A percentile compares a stretch with the other conserved stretches of the same genome.
phyloP scores from a whole-genome alignment of 2,113 vertebrate species.

The Thermophis baileyi region DNA sequence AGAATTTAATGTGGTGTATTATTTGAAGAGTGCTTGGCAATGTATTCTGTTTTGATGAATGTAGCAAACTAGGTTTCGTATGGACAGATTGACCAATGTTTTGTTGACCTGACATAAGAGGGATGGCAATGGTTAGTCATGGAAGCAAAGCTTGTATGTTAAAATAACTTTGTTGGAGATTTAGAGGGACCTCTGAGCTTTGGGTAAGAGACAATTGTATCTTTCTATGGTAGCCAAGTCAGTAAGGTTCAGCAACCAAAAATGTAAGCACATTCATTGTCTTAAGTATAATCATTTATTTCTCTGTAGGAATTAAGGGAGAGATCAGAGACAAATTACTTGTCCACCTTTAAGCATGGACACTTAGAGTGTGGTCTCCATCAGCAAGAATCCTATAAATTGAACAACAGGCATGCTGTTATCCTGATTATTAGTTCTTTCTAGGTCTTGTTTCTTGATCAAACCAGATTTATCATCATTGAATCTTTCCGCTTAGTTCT shows the following conservation, averaged over 20 bases:
- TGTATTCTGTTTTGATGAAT: not conserved
- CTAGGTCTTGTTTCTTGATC: not conserved
- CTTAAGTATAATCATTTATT: not conserved
- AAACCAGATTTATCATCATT: not conserved
- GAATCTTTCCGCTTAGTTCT: not conserved
- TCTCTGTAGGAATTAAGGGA: not conserved
- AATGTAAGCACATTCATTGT: not conserved
- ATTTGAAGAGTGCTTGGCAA: not conserved
- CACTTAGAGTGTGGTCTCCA: not conserved
- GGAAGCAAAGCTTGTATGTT: not conserved
- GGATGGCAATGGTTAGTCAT: too few species aligned
- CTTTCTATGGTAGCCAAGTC: not conserved
- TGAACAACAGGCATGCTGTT: not conserved
- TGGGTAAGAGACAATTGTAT: not conserved
- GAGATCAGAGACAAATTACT: not conserved
- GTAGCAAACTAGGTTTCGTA: not conserved
- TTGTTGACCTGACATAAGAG: not conserved
- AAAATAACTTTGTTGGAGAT: not conserved
- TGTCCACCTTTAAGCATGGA: not conserved
- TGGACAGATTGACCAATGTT: not conserved
- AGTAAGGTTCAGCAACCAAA: not conserved
- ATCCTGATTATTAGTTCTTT: not conserved
- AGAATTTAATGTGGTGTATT: not conserved
- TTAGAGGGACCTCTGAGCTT: not conserved
- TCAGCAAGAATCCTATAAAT: not conserved